These are phyloP conservation scores for Eurystomus glaucurus DNA, from an alignment of 2,797 vertebrate species.

Conservation along the genomic window DNA sequence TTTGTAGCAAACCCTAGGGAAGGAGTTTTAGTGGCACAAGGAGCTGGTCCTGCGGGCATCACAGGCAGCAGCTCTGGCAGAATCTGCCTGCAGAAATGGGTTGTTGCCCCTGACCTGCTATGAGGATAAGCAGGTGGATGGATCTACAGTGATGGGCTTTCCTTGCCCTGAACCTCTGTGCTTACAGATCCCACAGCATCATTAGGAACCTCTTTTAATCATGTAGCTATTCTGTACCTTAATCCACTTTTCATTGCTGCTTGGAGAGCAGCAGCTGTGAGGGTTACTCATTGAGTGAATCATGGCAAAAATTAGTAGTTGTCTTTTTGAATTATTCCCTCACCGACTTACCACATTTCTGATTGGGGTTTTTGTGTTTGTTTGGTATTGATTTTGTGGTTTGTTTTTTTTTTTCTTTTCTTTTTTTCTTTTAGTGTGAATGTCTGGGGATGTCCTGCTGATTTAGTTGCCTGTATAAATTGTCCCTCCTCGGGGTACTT, in stretches of 20 bases:
- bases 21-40: neutral
- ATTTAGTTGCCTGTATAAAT: neutral
- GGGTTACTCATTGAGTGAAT: conserved; percentile 59
- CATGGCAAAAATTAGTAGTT: conserved; percentile 65
- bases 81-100: neutral
- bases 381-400: neutral
- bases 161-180: rapidly evolving
- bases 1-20: neutral
- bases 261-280: conserved; percentile 14
- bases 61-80: neutral
- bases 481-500: neutral
- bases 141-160: neutral
- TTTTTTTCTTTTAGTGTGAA: neutral
- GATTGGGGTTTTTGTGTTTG: neutral
- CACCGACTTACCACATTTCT: neutral
- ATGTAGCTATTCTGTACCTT: neutral
- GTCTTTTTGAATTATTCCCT: conserved; percentile 33
- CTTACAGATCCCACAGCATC: neutral
- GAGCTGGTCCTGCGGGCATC: neutral
- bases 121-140: neutral
- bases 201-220: neutral
- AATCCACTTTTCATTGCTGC: neutral
- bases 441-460: conserved; percentile 38
- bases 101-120: rapidly evolving
- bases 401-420: too few species aligned